Evolutionary conservation across 2,797 vertebrate genomes (phyloP).

Genomic region (Pogoniulus pusillus): DNA sequence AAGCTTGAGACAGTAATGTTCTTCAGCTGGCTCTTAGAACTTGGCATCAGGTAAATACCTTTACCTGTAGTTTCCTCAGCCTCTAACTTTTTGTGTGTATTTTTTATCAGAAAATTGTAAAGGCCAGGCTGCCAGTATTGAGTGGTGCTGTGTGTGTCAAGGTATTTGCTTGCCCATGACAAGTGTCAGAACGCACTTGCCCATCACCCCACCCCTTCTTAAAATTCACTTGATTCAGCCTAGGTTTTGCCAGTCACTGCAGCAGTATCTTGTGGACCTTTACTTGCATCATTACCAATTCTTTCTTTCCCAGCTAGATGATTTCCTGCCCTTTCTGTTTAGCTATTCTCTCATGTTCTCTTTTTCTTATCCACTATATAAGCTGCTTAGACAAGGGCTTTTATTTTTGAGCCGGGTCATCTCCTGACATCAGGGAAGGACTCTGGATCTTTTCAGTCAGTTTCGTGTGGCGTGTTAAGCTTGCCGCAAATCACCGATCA

Average conservation of each 20-base stretch:
- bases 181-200: background rate
- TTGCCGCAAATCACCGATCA: slow-evolving; percentile 19
- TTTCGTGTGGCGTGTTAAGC: background rate
- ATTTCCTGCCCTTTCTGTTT: slow-evolving; percentile 9
- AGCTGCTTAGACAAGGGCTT: slow-evolving; percentile 31
- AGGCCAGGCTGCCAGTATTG: background rate
- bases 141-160: background rate
- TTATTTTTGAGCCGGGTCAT: slow-evolving; percentile 32
- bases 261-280: background rate
- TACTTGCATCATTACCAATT: background rate
- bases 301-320: background rate
- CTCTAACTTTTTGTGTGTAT: background rate
- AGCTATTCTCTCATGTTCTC: background rate
- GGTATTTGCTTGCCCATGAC: background rate
- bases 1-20: no score
- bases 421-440: background rate
- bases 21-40: no score
- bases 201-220: background rate
- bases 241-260: background rate
- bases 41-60: slow-evolving; percentile 14
- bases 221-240: background rate
- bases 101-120: background rate
- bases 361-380: background rate
- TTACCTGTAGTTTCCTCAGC: background rate
- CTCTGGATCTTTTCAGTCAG: slow-evolving; percentile 4